These are phyloP conservation scores for Chaetodon trifasciatus DNA, from an alignment of 2,797 vertebrate genomes.

Conservation along the genomic window DNA sequence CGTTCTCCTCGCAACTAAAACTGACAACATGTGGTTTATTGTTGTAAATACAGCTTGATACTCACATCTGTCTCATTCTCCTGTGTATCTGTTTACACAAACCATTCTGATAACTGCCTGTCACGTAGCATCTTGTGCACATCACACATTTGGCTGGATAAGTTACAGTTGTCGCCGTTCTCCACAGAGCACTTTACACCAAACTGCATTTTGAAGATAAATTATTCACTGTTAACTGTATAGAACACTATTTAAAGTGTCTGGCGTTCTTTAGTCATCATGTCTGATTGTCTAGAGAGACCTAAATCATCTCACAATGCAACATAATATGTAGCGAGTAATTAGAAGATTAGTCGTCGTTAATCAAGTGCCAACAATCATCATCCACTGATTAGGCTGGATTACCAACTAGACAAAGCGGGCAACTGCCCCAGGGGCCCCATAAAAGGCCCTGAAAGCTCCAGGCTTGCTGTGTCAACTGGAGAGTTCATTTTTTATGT, in stretches of 20 bases:
- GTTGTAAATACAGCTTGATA: constrained; percentile 20
- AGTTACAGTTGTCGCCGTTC: constrained; percentile 7
- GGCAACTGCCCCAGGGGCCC: constrained; percentile 2
- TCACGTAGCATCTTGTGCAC: constrained; percentile 22
- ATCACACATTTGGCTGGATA: constrained; percentile 23
- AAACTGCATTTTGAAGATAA: constrained; percentile 11
- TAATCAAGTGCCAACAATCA: constrained; percentile 43
- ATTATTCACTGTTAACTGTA: constrained; percentile 5
- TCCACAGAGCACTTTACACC: constrained; percentile 17
- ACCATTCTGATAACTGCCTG: constrained; percentile 4
- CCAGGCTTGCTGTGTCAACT: constrained; percentile 5
- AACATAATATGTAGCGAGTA: constrained; percentile 19
- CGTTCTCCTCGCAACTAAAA: constrained; percentile 1
- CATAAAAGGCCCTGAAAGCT: constrained; percentile 7
- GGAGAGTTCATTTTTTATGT: constrained; percentile 1
- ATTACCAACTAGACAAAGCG: constrained; percentile 25
- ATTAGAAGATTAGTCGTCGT: constrained; percentile 38
- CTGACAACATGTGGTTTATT: not conserved
- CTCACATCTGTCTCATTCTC: not conserved
- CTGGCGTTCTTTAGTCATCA: not conserved
- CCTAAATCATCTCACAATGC: constrained; percentile 23
- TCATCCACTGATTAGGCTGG: constrained; percentile 23
- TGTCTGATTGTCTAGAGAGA: constrained; percentile 18
- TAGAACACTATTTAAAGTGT: constrained; percentile 9
- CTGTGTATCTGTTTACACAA: constrained; percentile 14